Evolutionary conservation across 37 sponge, comb jelly and placozoan species (phyloP).

Genomic region (Halichondria panicea): DNA sequence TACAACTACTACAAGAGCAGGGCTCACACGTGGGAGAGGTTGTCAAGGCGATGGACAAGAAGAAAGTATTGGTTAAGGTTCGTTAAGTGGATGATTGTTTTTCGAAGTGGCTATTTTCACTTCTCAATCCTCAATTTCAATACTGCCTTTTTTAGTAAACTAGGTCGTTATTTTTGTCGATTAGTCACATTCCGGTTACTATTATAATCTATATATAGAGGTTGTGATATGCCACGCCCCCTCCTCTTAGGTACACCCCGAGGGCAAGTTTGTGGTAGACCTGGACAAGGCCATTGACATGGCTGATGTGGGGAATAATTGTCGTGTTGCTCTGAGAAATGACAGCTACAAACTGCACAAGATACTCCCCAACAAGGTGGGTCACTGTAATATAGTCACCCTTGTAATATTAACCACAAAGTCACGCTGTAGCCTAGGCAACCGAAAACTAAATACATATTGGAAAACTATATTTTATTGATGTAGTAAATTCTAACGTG

Average conservation of each 20-base stretch:
- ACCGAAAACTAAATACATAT: no score
- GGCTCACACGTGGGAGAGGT: slow-evolving; percentile 98
- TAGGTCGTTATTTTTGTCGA: neutral
- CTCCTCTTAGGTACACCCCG: slow-evolving; percentile 86
- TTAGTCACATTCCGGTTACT: neutral
- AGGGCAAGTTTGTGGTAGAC: slow-evolving; percentile 99
- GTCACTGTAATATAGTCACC: neutral
- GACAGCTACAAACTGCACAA: slow-evolving; percentile 98
- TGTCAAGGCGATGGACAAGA: slow-evolving; percentile 97
- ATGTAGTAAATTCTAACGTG: no score
- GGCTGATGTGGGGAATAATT: slow-evolving; percentile 71
- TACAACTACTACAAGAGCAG: slow-evolving; percentile 93
- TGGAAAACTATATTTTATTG: no score
- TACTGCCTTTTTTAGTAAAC: neutral
- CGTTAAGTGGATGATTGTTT: neutral
- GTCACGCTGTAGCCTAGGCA: no score
- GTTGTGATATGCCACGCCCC: no score
- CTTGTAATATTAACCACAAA: no score
- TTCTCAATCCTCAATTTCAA: neutral
- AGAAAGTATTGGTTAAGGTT: slow-evolving; percentile 99
- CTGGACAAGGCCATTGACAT: slow-evolving; percentile 94
- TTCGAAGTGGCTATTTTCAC: neutral
- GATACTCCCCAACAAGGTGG: slow-evolving; percentile 95
- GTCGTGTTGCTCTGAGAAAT: slow-evolving; percentile 91
- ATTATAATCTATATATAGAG: no score